These are phyloP conservation scores for Eospalax fontanierii DNA, from an alignment of 2,797 vertebrate genomes.

Conservation along the genomic window DNA sequence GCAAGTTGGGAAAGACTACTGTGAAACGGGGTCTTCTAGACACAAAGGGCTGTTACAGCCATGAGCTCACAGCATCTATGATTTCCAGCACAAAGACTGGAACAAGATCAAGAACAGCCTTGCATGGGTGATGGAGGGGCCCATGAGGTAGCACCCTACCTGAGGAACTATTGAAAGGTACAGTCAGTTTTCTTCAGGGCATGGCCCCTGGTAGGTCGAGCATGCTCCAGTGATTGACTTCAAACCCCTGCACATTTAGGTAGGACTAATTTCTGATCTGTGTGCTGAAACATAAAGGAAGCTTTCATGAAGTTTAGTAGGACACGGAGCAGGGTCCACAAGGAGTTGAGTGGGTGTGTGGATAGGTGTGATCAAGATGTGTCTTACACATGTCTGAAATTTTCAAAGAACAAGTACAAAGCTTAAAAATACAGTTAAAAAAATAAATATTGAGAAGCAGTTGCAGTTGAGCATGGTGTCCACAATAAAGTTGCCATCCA, in stretches of 20 bases:
- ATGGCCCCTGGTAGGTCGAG: background rate
- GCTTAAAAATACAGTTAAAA: background rate
- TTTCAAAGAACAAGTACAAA: background rate
- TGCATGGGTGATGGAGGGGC: background rate
- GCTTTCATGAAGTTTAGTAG: background rate
- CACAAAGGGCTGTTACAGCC: background rate
- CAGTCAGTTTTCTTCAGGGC: background rate
- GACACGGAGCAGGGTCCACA: background rate
- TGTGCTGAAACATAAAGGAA: background rate
- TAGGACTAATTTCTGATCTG: background rate
- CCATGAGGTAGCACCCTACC: background rate
- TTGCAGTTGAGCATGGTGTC: background rate
- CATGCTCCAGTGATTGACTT: background rate
- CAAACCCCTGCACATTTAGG: background rate
- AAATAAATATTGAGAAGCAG: background rate
- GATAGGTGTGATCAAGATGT: background rate
- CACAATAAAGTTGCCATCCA: background rate
- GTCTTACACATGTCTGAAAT: background rate
- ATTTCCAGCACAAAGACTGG: background rate
- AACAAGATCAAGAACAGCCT: too few species aligned
- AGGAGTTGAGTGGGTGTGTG: background rate
- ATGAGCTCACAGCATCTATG: background rate
- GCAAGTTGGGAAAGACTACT: too few species aligned
- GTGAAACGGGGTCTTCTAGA: background rate
- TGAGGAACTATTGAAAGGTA: background rate